These are phyloP conservation scores for Pangasius mekongensis DNA, from an alignment of 2,797 vertebrate species.

Conservation along the genomic window DNA sequence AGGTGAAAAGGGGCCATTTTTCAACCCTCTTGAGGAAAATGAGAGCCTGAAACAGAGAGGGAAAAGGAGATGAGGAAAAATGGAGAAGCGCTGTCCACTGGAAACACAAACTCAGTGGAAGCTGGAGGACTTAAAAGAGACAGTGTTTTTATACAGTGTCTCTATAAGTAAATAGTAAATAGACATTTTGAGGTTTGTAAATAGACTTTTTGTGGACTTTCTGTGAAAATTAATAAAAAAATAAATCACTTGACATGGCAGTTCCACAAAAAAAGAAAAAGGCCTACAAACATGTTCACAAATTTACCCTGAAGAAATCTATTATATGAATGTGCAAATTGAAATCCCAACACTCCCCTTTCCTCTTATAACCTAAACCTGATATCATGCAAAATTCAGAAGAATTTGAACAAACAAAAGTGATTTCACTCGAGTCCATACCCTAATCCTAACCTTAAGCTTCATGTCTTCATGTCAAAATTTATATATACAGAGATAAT, in stretches of 20 bases:
- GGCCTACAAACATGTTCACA: background rate
- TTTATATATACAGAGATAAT: background rate
- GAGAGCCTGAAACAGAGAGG: slow-evolving; percentile 12
- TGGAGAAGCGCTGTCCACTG: background rate
- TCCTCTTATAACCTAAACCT: background rate
- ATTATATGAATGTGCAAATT: background rate
- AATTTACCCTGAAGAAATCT: background rate
- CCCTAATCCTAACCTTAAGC: background rate
- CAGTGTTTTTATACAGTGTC: background rate
- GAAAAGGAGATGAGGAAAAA: slow-evolving; percentile 6
- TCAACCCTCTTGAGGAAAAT: slow-evolving; percentile 6
- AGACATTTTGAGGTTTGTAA: background rate
- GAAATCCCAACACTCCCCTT: background rate
- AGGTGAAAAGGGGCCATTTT: slow-evolving; percentile 34
- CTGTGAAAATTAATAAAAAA: background rate
- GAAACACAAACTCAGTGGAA: background rate
- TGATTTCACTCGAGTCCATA: background rate
- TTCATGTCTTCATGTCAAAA: background rate
- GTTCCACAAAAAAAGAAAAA: background rate
- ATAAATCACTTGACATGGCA: background rate
- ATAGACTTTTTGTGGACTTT: too few relatives aligned
- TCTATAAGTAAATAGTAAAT: background rate
- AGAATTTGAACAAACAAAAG: background rate
- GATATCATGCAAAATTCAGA: background rate
- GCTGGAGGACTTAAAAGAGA: background rate